Evolutionary conservation across 1,140 invertebrate species (phyloP).

Genomic region (Formica selysi): DNA sequence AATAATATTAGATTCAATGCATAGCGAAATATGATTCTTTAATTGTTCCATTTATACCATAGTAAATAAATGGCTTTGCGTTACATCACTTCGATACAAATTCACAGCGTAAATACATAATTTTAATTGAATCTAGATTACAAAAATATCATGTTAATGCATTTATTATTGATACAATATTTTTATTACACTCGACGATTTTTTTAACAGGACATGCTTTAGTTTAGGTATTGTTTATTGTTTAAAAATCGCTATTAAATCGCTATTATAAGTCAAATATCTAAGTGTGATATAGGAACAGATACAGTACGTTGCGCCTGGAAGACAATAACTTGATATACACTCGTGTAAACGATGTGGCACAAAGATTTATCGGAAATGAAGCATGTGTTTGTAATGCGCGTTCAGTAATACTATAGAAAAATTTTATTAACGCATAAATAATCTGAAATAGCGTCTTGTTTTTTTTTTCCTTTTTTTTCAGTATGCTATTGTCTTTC

Average conservation of each 20-base stretch:
- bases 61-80: not conserved
- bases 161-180: not conserved
- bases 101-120: not conserved
- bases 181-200: not conserved
- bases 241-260: not conserved
- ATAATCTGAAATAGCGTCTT: slow-evolving; percentile 8
- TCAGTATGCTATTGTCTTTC: not conserved
- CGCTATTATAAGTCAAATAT: not conserved
- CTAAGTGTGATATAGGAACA: not conserved
- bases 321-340: not conserved
- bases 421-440: slow-evolving; percentile 6
- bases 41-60: not conserved
- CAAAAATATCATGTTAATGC: not conserved
- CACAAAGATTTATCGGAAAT: not conserved
- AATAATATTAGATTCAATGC: not conserved
- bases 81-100: not conserved
- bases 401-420: not conserved
- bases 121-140: not conserved
- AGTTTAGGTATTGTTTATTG: not conserved
- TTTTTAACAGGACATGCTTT: not conserved
- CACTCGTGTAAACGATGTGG: not conserved
- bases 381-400: not conserved
- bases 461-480: not conserved
- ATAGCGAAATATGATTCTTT: not conserved
- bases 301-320: not conserved